phyloP scores from a whole-genome alignment of 2,113 vertebrate genomes.

The Petaurus breviceps region DNA sequence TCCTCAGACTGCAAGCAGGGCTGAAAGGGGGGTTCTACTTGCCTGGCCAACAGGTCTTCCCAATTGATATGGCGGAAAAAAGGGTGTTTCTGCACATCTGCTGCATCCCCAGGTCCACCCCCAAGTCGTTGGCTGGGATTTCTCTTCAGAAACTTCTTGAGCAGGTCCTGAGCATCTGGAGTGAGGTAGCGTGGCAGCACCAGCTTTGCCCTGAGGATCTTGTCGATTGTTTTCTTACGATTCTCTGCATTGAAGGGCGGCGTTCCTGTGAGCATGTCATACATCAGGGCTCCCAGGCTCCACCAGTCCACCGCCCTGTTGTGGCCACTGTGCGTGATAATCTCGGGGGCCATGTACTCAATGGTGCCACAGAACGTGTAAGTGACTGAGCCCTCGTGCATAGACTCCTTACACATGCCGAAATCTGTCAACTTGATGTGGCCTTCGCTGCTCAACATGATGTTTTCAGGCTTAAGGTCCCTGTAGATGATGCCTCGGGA shows the following conservation, averaged over 20 bases:
- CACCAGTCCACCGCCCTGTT: slow-evolving; percentile 96
- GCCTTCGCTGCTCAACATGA: slow-evolving; percentile 94
- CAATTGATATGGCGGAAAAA: slow-evolving; percentile 93
- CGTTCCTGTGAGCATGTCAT: slow-evolving; percentile 98
- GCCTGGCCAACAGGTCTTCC: slow-evolving; percentile 90
- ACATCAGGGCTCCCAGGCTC: slow-evolving; percentile 95
- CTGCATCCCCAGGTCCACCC: slow-evolving; percentile 86
- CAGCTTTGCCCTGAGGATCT: slow-evolving; percentile 93
- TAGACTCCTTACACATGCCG: slow-evolving; percentile 95
- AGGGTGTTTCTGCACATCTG: slow-evolving; percentile 92
- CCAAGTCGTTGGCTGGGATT: slow-evolving; percentile 90
- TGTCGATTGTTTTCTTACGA: slow-evolving; percentile 95
- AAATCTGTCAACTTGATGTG: slow-evolving; percentile 97
- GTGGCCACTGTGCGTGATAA: slow-evolving; percentile 91
- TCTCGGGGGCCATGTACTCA: slow-evolving; percentile 97
- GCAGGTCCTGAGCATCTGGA: slow-evolving; percentile 90
- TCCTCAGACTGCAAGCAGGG: slow-evolving; percentile 94
- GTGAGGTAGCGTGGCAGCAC: slow-evolving; percentile 92
- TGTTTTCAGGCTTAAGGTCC: slow-evolving; percentile 95
- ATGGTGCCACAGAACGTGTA: slow-evolving; percentile 98
- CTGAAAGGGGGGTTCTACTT: slow-evolving; percentile 91
- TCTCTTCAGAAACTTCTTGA: slow-evolving; percentile 95
- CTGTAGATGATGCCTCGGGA: slow-evolving; percentile 94
- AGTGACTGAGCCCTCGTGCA: slow-evolving; percentile 91
- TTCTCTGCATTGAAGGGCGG: slow-evolving; percentile 95